phyloP scores from a whole-genome alignment of 1,140 invertebrate species.

The Diploscapter pachys region DNA sequence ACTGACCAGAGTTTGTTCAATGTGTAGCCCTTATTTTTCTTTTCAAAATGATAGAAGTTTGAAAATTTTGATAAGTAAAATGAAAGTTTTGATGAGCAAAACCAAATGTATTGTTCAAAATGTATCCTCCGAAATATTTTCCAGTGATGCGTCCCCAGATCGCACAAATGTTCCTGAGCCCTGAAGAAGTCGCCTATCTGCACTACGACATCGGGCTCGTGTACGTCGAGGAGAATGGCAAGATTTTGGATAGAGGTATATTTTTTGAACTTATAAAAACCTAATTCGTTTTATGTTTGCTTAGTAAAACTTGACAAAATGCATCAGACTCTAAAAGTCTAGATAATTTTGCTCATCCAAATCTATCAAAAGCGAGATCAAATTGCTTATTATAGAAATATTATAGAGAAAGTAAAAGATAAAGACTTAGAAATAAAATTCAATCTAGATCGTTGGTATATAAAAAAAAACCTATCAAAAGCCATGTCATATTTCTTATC shows the following conservation, averaged over 20 bases:
- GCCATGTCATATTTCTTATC: no score
- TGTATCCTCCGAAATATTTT: not conserved
- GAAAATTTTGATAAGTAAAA: not conserved
- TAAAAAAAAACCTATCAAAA: no score
- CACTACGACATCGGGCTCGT: not conserved
- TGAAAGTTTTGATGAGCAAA: not conserved
- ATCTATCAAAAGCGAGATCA: no score
- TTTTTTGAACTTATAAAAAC: not conserved
- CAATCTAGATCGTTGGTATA: no score
- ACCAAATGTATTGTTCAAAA: not conserved
- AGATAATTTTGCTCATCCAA: no score
- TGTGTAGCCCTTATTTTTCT: not conserved
- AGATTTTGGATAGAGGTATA: not conserved
- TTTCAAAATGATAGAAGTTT: not conserved
- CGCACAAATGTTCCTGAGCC: not conserved
- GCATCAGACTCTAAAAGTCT: no score
- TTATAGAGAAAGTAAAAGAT: no score
- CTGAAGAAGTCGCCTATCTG: conserved; percentile 20
- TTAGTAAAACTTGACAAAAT: not conserved
- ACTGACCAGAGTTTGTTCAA: not conserved
- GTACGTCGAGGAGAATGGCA: not conserved
- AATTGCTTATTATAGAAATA: no score
- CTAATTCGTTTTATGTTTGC: not conserved
- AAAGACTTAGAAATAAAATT: no score
- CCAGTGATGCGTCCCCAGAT: not conserved